Evolutionary conservation across 2,113 vertebrate genomes (phyloP).

Genomic region (Atlantisia rogersi): DNA sequence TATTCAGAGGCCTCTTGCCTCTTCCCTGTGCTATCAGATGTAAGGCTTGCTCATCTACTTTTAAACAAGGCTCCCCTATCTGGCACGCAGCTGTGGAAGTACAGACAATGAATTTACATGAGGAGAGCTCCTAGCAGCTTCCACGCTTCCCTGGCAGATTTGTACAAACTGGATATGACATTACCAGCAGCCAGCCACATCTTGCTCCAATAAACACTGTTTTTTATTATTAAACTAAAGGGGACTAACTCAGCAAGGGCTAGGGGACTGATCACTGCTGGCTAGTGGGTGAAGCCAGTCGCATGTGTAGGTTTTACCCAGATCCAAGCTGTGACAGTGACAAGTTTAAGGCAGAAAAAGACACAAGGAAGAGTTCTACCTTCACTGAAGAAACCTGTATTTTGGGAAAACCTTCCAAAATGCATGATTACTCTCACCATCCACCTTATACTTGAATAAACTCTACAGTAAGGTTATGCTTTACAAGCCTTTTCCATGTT

Average conservation of each 20-base stretch:
- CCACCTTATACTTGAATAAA: not conserved
- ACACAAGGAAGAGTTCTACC: not conserved
- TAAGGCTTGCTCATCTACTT: not conserved
- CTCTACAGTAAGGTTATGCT: not conserved
- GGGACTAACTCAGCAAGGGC: not conserved
- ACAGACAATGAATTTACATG: constrained; percentile 22
- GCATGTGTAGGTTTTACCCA: not conserved
- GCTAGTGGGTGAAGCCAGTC: not conserved
- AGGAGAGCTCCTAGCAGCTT: constrained; percentile 22
- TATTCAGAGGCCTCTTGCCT: not conserved
- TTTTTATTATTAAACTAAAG: constrained; percentile 4
- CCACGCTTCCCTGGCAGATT: constrained; percentile 14
- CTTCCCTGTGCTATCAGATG: not conserved
- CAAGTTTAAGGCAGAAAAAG: not conserved
- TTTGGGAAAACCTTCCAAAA: not conserved
- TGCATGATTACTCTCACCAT: not conserved
- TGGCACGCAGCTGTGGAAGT: constrained; percentile 7
- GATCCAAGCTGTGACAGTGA: not conserved
- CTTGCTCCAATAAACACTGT: constrained; percentile 30
- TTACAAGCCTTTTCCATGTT: not conserved
- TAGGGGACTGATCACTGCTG: not conserved
- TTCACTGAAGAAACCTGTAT: not conserved
- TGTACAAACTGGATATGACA: constrained; percentile 32
- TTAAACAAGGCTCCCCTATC: not conserved
- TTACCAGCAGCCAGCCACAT: constrained; percentile 36